Base-by-base conservation (phyloP, 2,888 invertebrate genomes). In the Lordiphosa fenestrarum region DNA sequence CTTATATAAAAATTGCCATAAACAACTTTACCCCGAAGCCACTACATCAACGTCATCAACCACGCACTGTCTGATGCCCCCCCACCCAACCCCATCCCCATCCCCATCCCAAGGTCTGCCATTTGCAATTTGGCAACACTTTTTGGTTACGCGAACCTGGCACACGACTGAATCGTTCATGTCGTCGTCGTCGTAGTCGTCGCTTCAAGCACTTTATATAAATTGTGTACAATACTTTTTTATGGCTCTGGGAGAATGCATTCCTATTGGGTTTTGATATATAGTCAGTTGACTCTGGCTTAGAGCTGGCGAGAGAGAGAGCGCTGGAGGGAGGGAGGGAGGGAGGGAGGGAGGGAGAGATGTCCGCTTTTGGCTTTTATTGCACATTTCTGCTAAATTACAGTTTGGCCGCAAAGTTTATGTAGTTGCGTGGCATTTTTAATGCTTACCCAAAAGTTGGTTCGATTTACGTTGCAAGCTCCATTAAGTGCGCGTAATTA, bases 401-500 rank as follows among this genome's bases (percentile, higher is more conserved):
- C 85, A 66, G 65, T 84, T 84, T 65, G 76, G 66, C 58, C 69
- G 70, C 71, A 80, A 63, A 82, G 80, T 81, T 81, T 77, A 69
- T 77, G 66, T 60, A 50, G 63, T 81, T 82, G 81, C 81, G 71
- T 77, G 81, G 73, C 75, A 72, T 82, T 80, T 81, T 81, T 82
- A 82, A 44, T 44, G 33, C 44, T 81, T 80, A 82, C 73, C 71
- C 64, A 57, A 67, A 71, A 49, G 58, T 51, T 39, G 48, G 62
- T 68, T 71, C 63, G 63, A 73, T 60, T 59, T 66, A 53, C 65
- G 66, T 76, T 71, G 78, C 69, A 67, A 69, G 73, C 75, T 65
- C 76, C 76, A 81, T 84, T 87, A 86, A 87, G 85, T 86, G 81
- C 85, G 73, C 70, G 86, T 82, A 87, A 87, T 87, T 87, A 86